phyloP scores from a whole-genome alignment of 2,113 vertebrate species.

The Python bivittatus region DNA sequence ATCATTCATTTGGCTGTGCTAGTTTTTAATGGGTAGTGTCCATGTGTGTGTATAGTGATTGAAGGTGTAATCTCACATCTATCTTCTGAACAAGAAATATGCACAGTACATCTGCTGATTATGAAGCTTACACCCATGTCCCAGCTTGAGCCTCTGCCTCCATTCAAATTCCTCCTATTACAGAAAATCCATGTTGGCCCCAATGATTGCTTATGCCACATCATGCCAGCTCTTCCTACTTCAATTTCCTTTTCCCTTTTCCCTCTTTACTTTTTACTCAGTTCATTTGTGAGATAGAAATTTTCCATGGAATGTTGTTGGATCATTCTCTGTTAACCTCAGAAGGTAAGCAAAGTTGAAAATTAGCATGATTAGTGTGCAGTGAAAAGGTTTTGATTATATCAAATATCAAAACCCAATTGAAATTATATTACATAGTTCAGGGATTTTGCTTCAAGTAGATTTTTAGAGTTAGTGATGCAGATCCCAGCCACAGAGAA shows the following conservation, averaged over 20 bases:
- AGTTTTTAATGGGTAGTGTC: not conserved
- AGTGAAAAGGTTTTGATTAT: slow-evolving; percentile 35
- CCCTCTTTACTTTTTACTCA: not conserved
- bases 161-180: not conserved
- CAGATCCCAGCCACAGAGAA: not conserved
- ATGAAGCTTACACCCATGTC: not conserved
- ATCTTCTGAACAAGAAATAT: not conserved
- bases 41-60: not conserved
- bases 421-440: slow-evolving; percentile 40
- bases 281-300: not conserved
- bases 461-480: not conserved
- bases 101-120: not conserved
- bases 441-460: slow-evolving; percentile 11
- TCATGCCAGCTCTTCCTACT: not conserved
- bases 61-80: not conserved
- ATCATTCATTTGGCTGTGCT: not conserved
- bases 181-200: not conserved
- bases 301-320: not conserved
- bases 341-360: slow-evolving; percentile 49
- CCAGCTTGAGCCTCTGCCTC: not conserved
- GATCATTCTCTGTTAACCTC: not conserved
- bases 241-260: not conserved
- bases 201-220: not conserved
- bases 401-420: slow-evolving; percentile 18
- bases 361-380: slow-evolving; percentile 24